These are phyloP conservation scores for Knipowitschia caucasica DNA, from an alignment of 2,797 vertebrate genomes.

Conservation along the genomic window DNA sequence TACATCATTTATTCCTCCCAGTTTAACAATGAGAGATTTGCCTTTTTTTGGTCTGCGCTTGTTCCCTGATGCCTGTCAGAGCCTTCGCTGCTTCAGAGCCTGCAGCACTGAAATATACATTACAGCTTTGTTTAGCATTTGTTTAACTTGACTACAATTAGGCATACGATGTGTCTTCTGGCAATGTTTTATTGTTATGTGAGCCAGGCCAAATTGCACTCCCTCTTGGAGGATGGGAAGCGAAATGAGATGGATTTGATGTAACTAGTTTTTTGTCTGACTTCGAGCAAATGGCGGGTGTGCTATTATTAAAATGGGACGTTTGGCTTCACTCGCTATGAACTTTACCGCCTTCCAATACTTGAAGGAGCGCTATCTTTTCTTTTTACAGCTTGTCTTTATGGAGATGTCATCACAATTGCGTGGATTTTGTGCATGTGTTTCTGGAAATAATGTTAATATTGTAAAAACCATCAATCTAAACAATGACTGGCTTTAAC, in stretches of 20 bases:
- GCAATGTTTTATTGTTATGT: conserved; percentile 34
- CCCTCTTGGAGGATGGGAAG: conserved; percentile 6
- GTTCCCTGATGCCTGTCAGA: conserved; percentile 52
- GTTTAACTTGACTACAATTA: conserved; percentile 44
- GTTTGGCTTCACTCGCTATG: background rate
- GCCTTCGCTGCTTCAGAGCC: conserved; percentile 27
- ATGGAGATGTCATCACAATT: background rate
- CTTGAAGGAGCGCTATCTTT: background rate
- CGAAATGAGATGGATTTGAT: conserved; percentile 19
- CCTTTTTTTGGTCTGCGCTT: conserved; percentile 33
- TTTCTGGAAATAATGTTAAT: too few species aligned
- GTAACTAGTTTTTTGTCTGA: conserved; percentile 2
- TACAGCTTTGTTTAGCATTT: conserved; percentile 50
- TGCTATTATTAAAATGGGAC: conserved; percentile 8
- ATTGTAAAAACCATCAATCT: too few species aligned
- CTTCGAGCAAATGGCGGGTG: conserved; percentile 15
- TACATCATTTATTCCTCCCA: conserved; percentile 58
- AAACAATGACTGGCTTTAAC: too few species aligned
- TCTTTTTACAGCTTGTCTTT: background rate
- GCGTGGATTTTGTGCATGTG: too few species aligned
- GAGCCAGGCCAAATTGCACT: conserved; percentile 8
- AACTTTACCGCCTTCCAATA: background rate
- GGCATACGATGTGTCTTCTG: conserved; percentile 16
- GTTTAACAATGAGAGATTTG: conserved; percentile 49
- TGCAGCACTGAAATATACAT: conserved; percentile 50